Base-by-base conservation (phyloP, 2,113 vertebrate species). In the Okapia johnstoni region DNA sequence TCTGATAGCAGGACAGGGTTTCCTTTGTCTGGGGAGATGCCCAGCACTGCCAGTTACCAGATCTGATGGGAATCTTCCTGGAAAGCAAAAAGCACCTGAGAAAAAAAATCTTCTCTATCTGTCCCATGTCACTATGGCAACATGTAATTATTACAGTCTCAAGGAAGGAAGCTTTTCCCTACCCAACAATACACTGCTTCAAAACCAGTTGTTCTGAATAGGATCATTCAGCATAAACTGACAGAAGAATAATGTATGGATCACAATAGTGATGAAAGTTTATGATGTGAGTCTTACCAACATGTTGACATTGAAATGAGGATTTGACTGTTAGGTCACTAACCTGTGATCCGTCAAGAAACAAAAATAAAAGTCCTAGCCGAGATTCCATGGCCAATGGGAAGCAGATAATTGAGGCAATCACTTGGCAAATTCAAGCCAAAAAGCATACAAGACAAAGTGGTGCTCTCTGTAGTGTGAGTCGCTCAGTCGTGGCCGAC, bases 361-460 rank as follows among this genome's bases (percentile, higher is more conserved):
- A 84, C 19, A 80, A n/a, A 63, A 96, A 50, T 58, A 60, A 93
- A 81, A 55, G 26, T 16, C 36, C 19, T 76, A 33, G 13, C 60
- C 33, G 48, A 80, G 54, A 83, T 61, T 40, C 94, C 52, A 66
- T 1, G 9, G 12, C 73, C 58, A 93, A 85, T 9, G 26, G 30
- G 25, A 97, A 92, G 23, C 84, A 92, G 43, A 54, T 79, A 86
- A 97, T 91, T 60, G 61, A 97, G 46, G 66, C 26, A 90, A 87
- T 92, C 88, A 70, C 63, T 95, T 95, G 81, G 70, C 46, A 93
- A 94, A 90, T 52, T 90, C 81, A 95, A 90, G 61, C 33, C 50
- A 89, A 66, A 94, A 95, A 60, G 26, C 16, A 33, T n/a, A 61
- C 1, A 30, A 52, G 40, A 40, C 40, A 40, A 40, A 40, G 40